These are phyloP conservation scores for Chromobotia macracanthus DNA, from an alignment of 2,797 vertebrate genomes.

Conservation along the genomic window DNA sequence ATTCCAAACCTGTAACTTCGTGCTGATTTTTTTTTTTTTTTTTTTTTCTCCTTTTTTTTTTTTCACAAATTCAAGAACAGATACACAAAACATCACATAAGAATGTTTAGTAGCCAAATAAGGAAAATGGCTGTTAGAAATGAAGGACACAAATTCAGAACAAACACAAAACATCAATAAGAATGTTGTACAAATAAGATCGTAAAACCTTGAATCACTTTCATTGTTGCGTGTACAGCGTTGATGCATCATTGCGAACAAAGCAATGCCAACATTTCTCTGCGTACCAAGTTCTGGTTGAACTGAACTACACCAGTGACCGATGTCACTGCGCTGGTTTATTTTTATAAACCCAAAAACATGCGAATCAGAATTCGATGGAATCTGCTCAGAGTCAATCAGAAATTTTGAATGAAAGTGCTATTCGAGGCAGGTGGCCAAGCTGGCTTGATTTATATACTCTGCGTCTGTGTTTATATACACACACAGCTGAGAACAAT, in stretches of 20 bases:
- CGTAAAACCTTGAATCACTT: not conserved
- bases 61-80: too few relatives aligned
- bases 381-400: not conserved
- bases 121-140: too few relatives aligned
- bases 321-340: not conserved
- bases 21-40: too few relatives aligned
- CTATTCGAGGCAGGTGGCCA: slow-evolving; percentile 61
- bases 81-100: too few relatives aligned
- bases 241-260: slow-evolving; percentile 7
- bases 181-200: slow-evolving; percentile 11
- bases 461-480: slow-evolving; percentile 62
- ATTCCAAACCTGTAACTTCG: too few relatives aligned
- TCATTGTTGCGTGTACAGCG: slow-evolving; percentile 1
- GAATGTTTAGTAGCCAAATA: too few relatives aligned
- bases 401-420: slow-evolving; percentile 20
- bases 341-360: not conserved
- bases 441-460: slow-evolving; percentile 67
- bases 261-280: slow-evolving; percentile 1
- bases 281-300: not conserved
- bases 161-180: slow-evolving; percentile 7
- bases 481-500: slow-evolving; percentile 27
- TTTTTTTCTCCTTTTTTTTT: too few relatives aligned
- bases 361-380: not conserved
- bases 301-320: not conserved
- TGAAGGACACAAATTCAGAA: not conserved